Percentiles rank a stretch among this genome's conserved stretches.
These are phyloP conservation scores for Heliocidaris erythrogramma DNA, from an alignment of 35 echinoderm and acorn worm genomes.

Conservation along the genomic window DNA sequence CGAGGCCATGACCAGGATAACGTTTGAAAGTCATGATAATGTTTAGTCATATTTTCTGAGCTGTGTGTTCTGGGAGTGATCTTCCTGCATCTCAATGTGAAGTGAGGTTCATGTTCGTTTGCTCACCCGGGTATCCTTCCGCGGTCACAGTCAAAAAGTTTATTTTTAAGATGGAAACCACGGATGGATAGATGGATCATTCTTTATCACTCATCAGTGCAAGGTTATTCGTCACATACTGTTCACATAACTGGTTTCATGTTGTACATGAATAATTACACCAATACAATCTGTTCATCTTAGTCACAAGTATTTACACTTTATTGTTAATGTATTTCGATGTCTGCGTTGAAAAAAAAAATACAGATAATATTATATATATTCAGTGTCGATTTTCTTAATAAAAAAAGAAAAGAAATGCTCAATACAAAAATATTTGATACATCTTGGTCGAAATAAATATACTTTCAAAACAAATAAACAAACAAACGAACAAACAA, in stretches of 20 bases:
- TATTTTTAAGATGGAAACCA: neutral
- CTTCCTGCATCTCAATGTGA: slow-evolving; percentile 4
- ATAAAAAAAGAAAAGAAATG: too few species aligned
- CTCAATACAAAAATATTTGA: too few species aligned
- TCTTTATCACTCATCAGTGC: neutral
- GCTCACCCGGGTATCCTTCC: slow-evolving; percentile 13
- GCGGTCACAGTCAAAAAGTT: neutral
- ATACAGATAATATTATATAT: too few species aligned
- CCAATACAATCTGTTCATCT: too few species aligned
- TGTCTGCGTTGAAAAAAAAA: too few species aligned
- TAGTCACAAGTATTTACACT: too few species aligned
- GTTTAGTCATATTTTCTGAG: neutral
- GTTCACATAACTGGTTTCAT: neutral
- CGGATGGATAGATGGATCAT: neutral
- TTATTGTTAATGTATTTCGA: too few species aligned
- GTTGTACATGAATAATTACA: too few species aligned
- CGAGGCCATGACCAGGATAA: neutral
- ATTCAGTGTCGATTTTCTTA: too few species aligned
- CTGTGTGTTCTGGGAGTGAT: neutral
- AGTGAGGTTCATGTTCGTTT: neutral
- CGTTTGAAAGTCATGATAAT: neutral
- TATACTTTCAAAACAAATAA: too few species aligned
- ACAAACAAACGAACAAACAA: too few species aligned
- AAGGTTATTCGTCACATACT: neutral
- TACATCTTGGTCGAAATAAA: too few species aligned